Percentiles rank a stretch among this genome's conserved stretches.
Evolutionary conservation across 2,797 vertebrate genomes (phyloP).

Genomic region (Sciurus carolinensis): DNA sequence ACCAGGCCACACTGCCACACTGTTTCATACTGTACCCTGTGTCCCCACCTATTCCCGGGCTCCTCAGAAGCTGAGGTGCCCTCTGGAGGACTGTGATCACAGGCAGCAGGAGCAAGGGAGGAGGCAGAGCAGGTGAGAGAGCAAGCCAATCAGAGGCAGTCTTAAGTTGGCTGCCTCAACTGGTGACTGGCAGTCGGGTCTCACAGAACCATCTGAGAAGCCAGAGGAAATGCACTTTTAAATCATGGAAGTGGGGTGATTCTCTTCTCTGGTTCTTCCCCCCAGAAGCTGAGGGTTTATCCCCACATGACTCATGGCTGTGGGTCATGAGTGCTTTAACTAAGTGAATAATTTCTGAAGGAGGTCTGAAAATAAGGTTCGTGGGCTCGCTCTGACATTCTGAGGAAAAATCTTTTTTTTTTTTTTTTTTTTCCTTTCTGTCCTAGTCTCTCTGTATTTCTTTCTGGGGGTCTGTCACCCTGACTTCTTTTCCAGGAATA

Average conservation of each 20-base stretch:
- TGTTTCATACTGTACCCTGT: too few species aligned
- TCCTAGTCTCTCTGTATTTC: not conserved
- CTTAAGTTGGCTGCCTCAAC: not conserved
- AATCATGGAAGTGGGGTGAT: not conserved
- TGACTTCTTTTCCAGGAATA: not conserved
- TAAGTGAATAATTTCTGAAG: not conserved
- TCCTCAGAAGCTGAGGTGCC: not conserved
- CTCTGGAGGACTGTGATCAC: not conserved
- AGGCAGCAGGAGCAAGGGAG: not conserved
- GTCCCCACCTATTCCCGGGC: accelerated
- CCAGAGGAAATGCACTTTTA: not conserved
- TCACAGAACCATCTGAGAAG: not conserved
- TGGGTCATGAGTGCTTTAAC: not conserved
- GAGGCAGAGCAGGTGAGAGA: too few species aligned
- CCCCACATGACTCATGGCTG: not conserved
- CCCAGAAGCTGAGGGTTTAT: not conserved
- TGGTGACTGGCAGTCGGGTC: not conserved
- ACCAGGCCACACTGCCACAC: accelerated
- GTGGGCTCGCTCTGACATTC: not conserved
- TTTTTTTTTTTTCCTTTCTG: not conserved
- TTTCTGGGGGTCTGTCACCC: not conserved
- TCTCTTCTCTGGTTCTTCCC: not conserved
- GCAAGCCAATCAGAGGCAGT: not conserved
- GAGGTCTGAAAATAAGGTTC: not conserved
- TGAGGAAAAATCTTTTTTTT: not conserved